phyloP scores from a whole-genome alignment of 2,888 invertebrate species.

The Drosophila mimica region DNA sequence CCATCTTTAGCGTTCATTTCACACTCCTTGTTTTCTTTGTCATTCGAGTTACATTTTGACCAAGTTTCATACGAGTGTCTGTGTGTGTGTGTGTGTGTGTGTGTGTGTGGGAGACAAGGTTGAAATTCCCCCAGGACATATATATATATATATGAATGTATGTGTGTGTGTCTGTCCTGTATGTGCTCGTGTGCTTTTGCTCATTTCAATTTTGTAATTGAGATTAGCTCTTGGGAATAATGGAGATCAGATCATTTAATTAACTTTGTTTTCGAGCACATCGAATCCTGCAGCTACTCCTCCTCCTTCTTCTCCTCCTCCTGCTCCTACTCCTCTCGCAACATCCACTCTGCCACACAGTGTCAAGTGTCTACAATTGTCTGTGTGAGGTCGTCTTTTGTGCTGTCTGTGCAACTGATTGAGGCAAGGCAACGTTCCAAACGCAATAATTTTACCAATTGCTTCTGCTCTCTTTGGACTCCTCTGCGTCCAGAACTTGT shows the following conservation, averaged over 20 bases:
- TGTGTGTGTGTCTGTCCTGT: slow-evolving; percentile 24
- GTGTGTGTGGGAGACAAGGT: slow-evolving; percentile 16
- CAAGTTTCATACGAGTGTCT: slow-evolving; percentile 49
- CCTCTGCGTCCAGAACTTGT: slow-evolving; percentile 11
- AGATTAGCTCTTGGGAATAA: slow-evolving; percentile 82
- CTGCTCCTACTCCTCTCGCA: background rate
- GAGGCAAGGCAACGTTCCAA: slow-evolving; percentile 61
- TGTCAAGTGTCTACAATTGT: slow-evolving; percentile 59
- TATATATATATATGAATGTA: background rate
- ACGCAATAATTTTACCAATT: slow-evolving; percentile 67
- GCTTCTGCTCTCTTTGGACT: background rate
- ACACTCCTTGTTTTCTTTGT: slow-evolving; percentile 78
- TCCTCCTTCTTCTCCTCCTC: background rate
- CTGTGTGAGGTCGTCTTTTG: slow-evolving; percentile 39
- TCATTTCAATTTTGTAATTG: slow-evolving; percentile 84
- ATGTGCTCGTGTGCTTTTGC: slow-evolving; percentile 52
- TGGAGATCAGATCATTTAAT: slow-evolving; percentile 84
- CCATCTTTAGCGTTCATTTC: slow-evolving; percentile 68
- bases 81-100: slow-evolving; percentile 27
- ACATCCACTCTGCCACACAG: slow-evolving; percentile 33
- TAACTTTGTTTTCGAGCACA: slow-evolving; percentile 82
- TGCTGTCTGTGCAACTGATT: slow-evolving; percentile 63
- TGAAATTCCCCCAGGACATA: slow-evolving; percentile 24
- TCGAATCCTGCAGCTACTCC: slow-evolving; percentile 45
- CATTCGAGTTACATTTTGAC: slow-evolving; percentile 75